A percentile compares a stretch with the other conserved stretches of the same genome.
phyloP scores from a whole-genome alignment of 2,113 vertebrate species.

The Ammodramus savannarum region DNA sequence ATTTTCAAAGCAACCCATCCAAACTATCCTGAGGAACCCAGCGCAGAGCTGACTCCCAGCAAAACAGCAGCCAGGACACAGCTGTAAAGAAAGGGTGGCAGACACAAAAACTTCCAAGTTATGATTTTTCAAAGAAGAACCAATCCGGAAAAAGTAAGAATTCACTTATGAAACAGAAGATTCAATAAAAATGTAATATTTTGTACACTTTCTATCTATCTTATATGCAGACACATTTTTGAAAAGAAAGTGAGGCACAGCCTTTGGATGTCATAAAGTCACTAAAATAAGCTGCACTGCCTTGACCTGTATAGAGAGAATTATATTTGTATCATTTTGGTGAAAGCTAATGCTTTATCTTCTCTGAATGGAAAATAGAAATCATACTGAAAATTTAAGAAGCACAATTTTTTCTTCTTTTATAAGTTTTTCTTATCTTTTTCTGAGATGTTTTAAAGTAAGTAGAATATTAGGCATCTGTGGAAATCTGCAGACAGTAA shows the following conservation, averaged over 20 bases:
- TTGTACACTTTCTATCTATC: neutral
- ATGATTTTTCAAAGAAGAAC: rapidly evolving
- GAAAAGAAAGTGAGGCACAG: neutral
- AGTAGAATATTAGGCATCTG: neutral
- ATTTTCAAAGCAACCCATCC: neutral
- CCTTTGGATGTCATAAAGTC: neutral
- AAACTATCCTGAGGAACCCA: neutral
- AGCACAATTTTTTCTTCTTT: neutral
- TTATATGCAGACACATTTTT: neutral
- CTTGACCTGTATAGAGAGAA: neutral
- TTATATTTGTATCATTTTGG: neutral
- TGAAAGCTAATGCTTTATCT: neutral
- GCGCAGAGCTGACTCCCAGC: neutral
- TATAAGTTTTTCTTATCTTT: neutral
- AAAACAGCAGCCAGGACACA: neutral
- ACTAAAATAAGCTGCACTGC: neutral
- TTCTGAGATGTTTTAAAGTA: neutral
- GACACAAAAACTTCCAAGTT: neutral
- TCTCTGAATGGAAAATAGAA: neutral
- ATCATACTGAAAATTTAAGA: neutral
- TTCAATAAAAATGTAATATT: neutral
- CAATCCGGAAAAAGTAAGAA: neutral
- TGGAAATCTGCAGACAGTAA: neutral
- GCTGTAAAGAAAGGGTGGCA: neutral
- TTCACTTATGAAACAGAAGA: neutral